Conservation (phyloP, 2,888 invertebrate genomes). For the Diploptera punctata region DNA sequence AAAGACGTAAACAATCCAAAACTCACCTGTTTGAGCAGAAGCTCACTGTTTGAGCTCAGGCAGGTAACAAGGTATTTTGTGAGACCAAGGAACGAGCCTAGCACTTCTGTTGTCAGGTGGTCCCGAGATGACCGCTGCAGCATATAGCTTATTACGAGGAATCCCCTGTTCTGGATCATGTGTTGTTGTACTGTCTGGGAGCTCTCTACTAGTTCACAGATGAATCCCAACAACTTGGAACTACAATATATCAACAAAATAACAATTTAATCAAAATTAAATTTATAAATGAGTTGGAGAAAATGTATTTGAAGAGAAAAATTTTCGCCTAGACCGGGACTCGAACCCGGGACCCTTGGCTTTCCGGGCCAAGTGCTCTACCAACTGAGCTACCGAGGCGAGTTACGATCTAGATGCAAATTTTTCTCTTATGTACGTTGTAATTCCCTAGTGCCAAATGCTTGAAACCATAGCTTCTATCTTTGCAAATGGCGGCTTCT, state of each 20-base stretch:
- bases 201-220: constrained; percentile 96
- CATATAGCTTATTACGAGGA: constrained; percentile 97
- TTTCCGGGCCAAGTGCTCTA: too few relatives aligned
- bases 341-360: too few relatives aligned
- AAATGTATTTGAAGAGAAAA: too few relatives aligned
- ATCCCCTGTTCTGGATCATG: constrained; percentile 98
- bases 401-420: too few relatives aligned
- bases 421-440: too few relatives aligned
- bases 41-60: constrained; percentile 90
- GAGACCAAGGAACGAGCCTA: constrained; percentile 88
- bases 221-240: constrained; percentile 94
- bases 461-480: too few relatives aligned
- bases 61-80: constrained; percentile 94
- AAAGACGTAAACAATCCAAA: constrained; percentile 16
- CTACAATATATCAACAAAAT: constrained; percentile 66
- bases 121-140: constrained; percentile 91
- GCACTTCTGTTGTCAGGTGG: constrained; percentile 92
- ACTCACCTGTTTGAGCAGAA: constrained; percentile 88
- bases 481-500: too few relatives aligned
- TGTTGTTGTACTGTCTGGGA: constrained; percentile 99
- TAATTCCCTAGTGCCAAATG: too few relatives aligned
- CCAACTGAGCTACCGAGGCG: too few relatives aligned
- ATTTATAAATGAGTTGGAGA: not conserved
- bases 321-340: too few relatives aligned
- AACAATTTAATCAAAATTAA: constrained; percentile 28